These are phyloP conservation scores for Sapayoa aenigma DNA, from an alignment of 2,113 vertebrate genomes.

Conservation along the genomic window DNA sequence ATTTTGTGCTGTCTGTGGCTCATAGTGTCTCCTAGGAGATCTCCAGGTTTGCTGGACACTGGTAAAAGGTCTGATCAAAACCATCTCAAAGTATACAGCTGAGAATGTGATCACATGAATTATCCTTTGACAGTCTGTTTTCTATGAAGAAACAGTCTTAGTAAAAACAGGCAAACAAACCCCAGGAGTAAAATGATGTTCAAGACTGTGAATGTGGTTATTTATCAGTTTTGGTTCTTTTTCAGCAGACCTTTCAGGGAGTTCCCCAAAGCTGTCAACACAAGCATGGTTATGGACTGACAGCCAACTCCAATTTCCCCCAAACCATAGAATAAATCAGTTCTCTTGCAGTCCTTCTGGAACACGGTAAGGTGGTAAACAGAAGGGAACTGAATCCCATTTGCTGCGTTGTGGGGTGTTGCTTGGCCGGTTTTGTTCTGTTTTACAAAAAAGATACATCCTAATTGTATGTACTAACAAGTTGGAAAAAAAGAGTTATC, in stretches of 20 bases:
- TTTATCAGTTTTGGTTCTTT: neutral
- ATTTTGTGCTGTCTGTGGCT: accelerated
- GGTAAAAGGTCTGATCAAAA: neutral
- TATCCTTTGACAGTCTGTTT: neutral
- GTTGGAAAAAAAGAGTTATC: neutral
- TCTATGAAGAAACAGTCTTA: neutral
- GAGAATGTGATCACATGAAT: neutral
- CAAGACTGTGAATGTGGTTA: neutral
- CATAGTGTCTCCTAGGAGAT: neutral
- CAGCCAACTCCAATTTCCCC: neutral
- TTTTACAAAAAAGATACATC: neutral
- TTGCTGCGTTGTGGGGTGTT: neutral
- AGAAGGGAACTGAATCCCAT: neutral
- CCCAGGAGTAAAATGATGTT: neutral
- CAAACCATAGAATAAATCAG: neutral
- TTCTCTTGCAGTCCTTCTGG: neutral
- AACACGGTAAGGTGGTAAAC: neutral
- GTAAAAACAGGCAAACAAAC: neutral
- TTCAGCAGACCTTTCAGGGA: neutral
- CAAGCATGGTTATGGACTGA: neutral
- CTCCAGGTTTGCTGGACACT: neutral
- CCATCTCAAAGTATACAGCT: neutral
- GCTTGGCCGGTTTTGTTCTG: neutral
- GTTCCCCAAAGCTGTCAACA: neutral
- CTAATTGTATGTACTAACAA: neutral